Base-by-base conservation (phyloP, 2,113 vertebrate species). In the Corydoras sp. region DNA sequence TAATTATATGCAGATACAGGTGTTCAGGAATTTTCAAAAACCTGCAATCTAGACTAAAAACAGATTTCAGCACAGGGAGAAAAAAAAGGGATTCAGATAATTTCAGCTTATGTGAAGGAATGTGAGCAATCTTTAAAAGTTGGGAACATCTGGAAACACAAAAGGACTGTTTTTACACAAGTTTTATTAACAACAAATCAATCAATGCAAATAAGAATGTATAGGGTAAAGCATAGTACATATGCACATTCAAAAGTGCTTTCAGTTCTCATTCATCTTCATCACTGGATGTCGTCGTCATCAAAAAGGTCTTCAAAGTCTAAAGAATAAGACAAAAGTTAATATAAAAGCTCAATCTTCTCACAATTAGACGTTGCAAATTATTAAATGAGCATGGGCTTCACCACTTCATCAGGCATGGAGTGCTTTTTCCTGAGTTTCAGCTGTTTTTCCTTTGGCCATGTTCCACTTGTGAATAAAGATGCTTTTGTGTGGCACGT, bases 231-330 rank as follows among this genome's bases (percentile, higher is more conserved):
- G 32, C 29, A 79, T 9, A 61, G 15, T 18, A 13, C 9, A 62
- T 31, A 15, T 55, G 69, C 50, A 65, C 48, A 15, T 58, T 64
- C 5, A 53, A 56, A 60, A 4, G 29, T 53, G 30, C 3, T 9
- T 18, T 30, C 8, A 58, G 32, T 18, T 61, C 13, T 62, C 15
- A 10, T 24, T 4, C 0, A 58, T 54, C 15, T 76, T 65, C 59
- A 72, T 93, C 89, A 94, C 85, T 93, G 92, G 81, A 94, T 89
- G 85, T 94, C 93, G 12, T 94, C 92, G 0, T 94, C 93, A 78
- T 95, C 93, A 77, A 93, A 94, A 53, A 94, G 89, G 82, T 94
- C 93, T 88, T 94, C 93, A 82, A 94, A 94, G 83, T 93, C 93
- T 95, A 83, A 14, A 49, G 18, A 24, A 24, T 9, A 29, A 69